phyloP scores from a whole-genome alignment of 2,113 vertebrate genomes.

The Elanoides forficatus region DNA sequence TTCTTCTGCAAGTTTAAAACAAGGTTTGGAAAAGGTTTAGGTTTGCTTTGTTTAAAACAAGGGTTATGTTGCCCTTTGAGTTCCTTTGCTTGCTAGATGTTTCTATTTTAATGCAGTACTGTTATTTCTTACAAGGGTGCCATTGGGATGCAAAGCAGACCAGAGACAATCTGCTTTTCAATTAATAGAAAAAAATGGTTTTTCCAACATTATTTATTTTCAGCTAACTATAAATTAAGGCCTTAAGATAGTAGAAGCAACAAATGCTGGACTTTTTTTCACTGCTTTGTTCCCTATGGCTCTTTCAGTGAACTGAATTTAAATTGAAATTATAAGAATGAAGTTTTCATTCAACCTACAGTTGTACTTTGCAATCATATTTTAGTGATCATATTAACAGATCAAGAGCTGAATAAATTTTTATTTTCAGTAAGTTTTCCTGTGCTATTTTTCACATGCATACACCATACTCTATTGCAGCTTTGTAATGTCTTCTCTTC shows the following conservation, averaged over 20 bases:
- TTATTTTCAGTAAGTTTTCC: not conserved
- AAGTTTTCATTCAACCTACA: not conserved
- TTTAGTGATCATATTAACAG: not conserved
- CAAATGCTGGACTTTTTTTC: not conserved
- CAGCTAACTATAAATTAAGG: not conserved
- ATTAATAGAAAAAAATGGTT: not conserved
- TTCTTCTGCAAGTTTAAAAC: not conserved
- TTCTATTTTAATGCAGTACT: not conserved
- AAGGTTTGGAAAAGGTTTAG: not conserved
- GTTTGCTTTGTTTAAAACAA: not conserved
- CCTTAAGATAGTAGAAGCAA: not conserved
- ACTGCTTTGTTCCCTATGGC: not conserved
- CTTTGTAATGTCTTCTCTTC: not conserved
- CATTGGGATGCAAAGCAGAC: not conserved
- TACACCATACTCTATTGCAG: not conserved
- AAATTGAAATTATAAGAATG: not conserved
- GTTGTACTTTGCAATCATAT: not conserved
- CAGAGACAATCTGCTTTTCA: not conserved
- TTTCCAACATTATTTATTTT: not conserved
- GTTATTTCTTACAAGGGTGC: not conserved
- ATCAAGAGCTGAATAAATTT: not conserved
- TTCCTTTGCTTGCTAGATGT: not conserved
- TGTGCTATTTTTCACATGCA: not conserved
- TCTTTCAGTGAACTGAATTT: not conserved
- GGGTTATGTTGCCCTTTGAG: not conserved